Percentiles rank a stretch among this genome's conserved stretches.
phyloP scores from a whole-genome alignment of 23 tunicate genomes.

The Trididemnum nubilum region DNA sequence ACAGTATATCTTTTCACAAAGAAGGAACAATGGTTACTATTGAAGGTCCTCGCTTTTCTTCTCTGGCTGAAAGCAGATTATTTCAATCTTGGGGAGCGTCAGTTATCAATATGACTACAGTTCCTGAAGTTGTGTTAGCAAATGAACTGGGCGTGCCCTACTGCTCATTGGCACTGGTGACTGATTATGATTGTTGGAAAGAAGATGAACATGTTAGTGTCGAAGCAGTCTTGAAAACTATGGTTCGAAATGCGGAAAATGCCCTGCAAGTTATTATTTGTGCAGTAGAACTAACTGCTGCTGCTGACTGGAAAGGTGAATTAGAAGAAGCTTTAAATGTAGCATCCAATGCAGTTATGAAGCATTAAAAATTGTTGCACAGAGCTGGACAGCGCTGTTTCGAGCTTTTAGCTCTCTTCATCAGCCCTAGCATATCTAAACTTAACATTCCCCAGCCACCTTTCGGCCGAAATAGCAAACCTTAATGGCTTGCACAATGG shows the following conservation, averaged over 20 bases:
- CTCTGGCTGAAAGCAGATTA: constrained; percentile 66
- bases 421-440: too few relatives aligned
- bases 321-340: neutral
- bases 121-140: constrained; percentile 80
- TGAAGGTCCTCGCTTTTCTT: constrained; percentile 87
- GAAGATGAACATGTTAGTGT: constrained; percentile 33
- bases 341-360: neutral
- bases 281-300: constrained; percentile 5
- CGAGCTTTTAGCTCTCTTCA: too few relatives aligned
- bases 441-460: too few relatives aligned
- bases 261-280: constrained; percentile 8
- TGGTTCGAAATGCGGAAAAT: constrained; percentile 26
- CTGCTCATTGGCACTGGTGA: constrained; percentile 66
- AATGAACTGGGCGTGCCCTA: constrained; percentile 66
- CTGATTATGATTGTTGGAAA: constrained; percentile 83
- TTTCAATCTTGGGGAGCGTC: constrained; percentile 61
- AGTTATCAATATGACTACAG: constrained; percentile 76
- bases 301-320: neutral
- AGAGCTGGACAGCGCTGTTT: too few relatives aligned
- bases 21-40: constrained; percentile 60
- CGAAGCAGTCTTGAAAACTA: constrained; percentile 32
- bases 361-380: too few relatives aligned
- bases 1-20: constrained; percentile 14
- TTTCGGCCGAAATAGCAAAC: too few relatives aligned
- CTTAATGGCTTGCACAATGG: too few relatives aligned